These are phyloP conservation scores for Falco cherrug DNA, from an alignment of 2,797 vertebrate species.

Conservation along the genomic window DNA sequence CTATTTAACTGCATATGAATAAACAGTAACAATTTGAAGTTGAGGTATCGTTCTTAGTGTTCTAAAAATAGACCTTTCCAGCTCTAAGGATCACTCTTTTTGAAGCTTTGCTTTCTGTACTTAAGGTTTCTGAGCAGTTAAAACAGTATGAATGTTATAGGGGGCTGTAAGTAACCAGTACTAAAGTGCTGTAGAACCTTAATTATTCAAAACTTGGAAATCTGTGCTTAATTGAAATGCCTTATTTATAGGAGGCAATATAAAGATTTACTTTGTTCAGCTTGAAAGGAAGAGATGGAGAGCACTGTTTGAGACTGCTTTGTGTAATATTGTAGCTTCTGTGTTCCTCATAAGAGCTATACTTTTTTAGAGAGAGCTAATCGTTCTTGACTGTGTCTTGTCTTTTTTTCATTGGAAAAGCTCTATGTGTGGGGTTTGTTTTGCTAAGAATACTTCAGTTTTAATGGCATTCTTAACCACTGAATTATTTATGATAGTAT, in stretches of 20 bases:
- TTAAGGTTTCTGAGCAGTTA: background rate
- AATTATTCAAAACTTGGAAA: background rate
- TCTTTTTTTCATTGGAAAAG: background rate
- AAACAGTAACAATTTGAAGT: background rate
- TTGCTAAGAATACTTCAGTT: background rate
- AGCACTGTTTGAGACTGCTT: background rate
- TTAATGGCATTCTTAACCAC: background rate
- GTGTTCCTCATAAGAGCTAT: background rate
- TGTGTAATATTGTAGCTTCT: background rate
- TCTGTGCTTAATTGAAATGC: background rate
- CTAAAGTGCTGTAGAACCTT: background rate
- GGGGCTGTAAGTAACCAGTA: background rate
- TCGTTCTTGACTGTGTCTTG: background rate
- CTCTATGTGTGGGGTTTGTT: background rate
- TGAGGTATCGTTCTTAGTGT: background rate
- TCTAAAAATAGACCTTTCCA: background rate
- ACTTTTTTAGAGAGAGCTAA: background rate
- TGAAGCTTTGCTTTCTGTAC: background rate
- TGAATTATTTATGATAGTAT: background rate
- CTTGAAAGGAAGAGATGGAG: background rate
- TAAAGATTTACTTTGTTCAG: background rate
- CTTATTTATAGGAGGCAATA: background rate
- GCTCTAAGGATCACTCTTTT: background rate
- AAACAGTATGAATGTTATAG: background rate
- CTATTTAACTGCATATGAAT: background rate